Conservation (phyloP, 2,888 invertebrate genomes). For the Sympetrum striolatum region DNA sequence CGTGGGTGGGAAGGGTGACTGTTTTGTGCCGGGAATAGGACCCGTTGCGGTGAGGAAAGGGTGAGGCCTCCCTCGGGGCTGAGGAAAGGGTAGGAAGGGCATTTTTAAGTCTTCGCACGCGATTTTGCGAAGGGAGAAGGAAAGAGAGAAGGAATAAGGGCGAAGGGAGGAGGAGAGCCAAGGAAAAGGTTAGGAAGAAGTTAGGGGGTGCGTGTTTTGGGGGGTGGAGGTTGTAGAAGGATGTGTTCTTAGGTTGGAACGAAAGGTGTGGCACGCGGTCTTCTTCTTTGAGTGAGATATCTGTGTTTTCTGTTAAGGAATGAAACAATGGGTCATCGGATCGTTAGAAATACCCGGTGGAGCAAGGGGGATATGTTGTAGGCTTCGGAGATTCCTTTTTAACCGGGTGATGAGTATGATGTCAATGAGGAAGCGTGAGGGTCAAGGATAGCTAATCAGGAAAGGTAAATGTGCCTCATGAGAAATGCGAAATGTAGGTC, state of each 20-base stretch:
- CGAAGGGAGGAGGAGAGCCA: background rate
- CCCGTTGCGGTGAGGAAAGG: background rate
- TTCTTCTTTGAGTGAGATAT: background rate
- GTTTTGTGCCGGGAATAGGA: background rate
- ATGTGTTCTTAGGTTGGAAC: background rate
- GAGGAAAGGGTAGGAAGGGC: background rate
- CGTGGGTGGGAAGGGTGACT: background rate
- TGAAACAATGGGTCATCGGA: background rate
- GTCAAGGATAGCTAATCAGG: too few species aligned
- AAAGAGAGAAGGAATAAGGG: background rate
- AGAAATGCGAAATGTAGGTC: too few species aligned
- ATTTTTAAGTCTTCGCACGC: constrained; percentile 41
- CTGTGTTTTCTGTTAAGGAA: background rate
- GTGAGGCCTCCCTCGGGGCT: background rate
- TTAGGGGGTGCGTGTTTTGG: background rate
- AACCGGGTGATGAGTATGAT: too few species aligned
- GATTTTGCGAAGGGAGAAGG: constrained; percentile 15
- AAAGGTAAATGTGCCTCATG: too few species aligned
- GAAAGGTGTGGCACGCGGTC: background rate
- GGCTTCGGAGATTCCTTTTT: background rate
- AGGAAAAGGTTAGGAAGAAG: background rate
- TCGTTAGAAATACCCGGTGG: background rate
- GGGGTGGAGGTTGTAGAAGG: background rate
- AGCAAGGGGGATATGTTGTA: background rate
- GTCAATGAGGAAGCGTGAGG: too few species aligned